A percentile compares a stretch with the other conserved stretches of the same genome.
phyloP scores from a whole-genome alignment of 2,113 vertebrate genomes.

The Micronycteris hirsuta region DNA sequence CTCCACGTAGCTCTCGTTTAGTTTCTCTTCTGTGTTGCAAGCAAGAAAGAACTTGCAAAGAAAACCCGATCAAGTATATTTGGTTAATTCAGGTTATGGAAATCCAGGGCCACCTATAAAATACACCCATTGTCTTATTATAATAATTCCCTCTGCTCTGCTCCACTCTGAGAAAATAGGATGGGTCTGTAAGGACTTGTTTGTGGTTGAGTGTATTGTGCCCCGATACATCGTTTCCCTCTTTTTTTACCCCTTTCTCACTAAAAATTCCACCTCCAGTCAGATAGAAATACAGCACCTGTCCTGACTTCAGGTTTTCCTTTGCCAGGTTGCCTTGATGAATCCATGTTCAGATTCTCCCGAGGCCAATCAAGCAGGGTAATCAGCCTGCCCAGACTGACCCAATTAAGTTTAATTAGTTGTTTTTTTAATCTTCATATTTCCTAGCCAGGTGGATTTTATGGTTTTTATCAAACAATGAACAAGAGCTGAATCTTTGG shows the following conservation, averaged over 20 bases:
- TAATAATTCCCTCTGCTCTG: not conserved
- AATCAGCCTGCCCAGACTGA: conserved; percentile 66
- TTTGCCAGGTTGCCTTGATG: conserved; percentile 16
- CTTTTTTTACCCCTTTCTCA: conserved; percentile 22
- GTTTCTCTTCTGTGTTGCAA: not conserved
- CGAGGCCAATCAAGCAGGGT: conserved; percentile 57
- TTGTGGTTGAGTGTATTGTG: not conserved
- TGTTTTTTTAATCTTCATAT: conserved; percentile 57
- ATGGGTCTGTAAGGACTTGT: not conserved
- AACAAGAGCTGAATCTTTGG: conserved; percentile 61
- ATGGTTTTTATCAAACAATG: conserved; percentile 67
- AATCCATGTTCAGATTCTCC: conserved; percentile 38
- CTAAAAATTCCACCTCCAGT: conserved; percentile 38
- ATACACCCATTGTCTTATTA: not conserved
- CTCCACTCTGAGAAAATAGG: conserved; percentile 43
- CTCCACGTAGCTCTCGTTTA: not conserved
- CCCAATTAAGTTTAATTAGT: conserved; percentile 76
- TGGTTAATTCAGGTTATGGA: conserved; percentile 11
- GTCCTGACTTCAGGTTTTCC: not conserved
- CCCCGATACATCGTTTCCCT: not conserved
- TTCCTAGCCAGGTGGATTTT: conserved; percentile 66
- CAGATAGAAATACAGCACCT: conserved; percentile 36
- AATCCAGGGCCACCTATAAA: conserved; percentile 1
- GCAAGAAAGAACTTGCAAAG: not conserved
- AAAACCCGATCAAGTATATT: not conserved